Percentiles rank a stretch among this genome's conserved stretches.
phyloP scores from a whole-genome alignment of 2,888 invertebrate species.

The Acanthococcus lagerstroemiae region DNA sequence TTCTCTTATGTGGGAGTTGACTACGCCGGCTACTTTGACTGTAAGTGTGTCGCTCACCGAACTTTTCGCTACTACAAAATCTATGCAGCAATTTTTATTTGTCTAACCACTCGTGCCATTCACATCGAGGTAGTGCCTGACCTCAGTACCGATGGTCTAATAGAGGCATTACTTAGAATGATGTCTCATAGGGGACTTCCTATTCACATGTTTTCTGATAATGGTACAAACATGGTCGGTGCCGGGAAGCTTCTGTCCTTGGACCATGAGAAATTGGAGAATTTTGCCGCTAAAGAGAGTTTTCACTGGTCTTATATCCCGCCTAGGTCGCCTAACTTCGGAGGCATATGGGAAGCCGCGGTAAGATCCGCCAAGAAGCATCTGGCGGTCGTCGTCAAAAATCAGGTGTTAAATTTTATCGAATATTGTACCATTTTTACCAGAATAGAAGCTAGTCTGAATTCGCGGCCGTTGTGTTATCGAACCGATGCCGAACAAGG shows the following conservation, averaged over 20 bases:
- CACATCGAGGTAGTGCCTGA: background rate
- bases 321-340: background rate
- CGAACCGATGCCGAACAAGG: background rate
- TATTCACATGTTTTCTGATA: background rate
- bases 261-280: too few relatives aligned
- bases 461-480: background rate
- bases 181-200: background rate
- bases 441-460: background rate
- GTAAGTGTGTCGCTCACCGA: background rate
- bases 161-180: background rate
- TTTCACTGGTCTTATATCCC: background rate
- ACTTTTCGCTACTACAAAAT: background rate
- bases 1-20: background rate
- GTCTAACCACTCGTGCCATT: too few relatives aligned
- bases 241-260: background rate
- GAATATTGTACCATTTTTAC: background rate
- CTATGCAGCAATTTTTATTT: background rate
- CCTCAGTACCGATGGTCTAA: background rate
- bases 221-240: background rate
- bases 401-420: background rate
- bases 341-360: background rate
- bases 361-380: background rate
- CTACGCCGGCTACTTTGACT: background rate
- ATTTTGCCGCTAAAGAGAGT: too few relatives aligned
- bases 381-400: background rate